Evolutionary conservation across 2,888 invertebrate species (phyloP).

Genomic region (Ametastegia equiseti): DNA sequence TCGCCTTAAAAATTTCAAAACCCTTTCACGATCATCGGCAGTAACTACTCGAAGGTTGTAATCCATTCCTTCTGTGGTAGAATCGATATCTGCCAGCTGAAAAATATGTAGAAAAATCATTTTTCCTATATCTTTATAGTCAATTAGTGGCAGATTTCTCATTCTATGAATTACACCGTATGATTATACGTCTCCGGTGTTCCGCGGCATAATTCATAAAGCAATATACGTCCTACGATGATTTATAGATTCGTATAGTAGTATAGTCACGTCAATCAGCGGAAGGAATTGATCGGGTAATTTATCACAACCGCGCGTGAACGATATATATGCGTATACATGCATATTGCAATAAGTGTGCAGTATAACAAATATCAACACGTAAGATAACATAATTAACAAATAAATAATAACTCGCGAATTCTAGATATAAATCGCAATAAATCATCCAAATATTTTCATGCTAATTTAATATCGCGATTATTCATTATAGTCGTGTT

Average conservation of each 20-base stretch:
- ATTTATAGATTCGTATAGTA: background rate
- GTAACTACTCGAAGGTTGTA: conserved; percentile 76
- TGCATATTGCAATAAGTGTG: too few species aligned
- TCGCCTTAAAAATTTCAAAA: conserved; percentile 79
- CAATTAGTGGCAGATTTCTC: background rate
- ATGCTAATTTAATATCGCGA: background rate
- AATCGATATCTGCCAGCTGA: conserved; percentile 66
- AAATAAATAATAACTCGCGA: background rate
- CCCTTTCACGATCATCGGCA: conserved; percentile 77
- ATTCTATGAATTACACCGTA: too few species aligned
- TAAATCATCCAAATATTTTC: background rate
- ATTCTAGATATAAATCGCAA: too few species aligned
- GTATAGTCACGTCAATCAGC: too few species aligned
- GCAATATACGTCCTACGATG: background rate
- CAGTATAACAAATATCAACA: too few species aligned
- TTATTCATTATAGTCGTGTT: background rate
- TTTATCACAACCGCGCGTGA: too few species aligned
- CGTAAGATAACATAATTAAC: background rate
- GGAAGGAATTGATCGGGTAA: too few species aligned
- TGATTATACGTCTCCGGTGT: too few species aligned
- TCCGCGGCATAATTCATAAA: background rate
- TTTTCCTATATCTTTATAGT: background rate
- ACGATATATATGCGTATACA: too few species aligned
- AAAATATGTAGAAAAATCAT: conserved; percentile 44
- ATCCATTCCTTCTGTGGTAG: conserved; percentile 64